Evolutionary conservation across 2,888 invertebrate genomes (phyloP).

Genomic region (Idaea dimidiata): DNA sequence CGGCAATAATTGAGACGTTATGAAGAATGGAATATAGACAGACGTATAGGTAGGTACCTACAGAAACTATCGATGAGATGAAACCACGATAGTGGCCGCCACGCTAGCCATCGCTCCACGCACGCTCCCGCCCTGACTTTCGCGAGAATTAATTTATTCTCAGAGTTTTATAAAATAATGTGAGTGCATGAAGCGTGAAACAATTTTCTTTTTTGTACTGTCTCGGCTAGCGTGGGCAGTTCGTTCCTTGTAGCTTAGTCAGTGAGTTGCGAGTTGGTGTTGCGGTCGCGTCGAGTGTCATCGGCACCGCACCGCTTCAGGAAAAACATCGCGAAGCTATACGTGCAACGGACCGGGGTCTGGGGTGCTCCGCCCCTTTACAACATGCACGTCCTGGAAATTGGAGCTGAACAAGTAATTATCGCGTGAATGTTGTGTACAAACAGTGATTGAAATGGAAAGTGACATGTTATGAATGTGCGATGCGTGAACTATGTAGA

Average conservation of each 20-base stretch:
- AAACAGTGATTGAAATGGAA: constrained; percentile 41
- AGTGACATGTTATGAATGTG: constrained; percentile 36
- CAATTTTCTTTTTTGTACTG: constrained; percentile 73
- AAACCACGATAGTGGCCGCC: constrained; percentile 64
- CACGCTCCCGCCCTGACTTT: constrained; percentile 64
- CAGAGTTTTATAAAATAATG: constrained; percentile 70
- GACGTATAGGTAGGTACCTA: constrained; percentile 19
- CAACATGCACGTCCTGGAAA: constrained; percentile 76
- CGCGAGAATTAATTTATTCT: constrained; percentile 73
- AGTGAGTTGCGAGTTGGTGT: constrained; percentile 55
- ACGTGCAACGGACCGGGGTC: constrained; percentile 35
- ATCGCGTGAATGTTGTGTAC: constrained; percentile 37
- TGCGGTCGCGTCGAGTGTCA: constrained; percentile 48
- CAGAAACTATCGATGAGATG: constrained; percentile 68
- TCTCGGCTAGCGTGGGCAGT: constrained; percentile 39
- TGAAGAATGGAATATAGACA: constrained; percentile 28
- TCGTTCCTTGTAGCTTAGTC: constrained; percentile 44
- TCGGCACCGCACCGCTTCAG: constrained; percentile 10
- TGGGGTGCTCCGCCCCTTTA: constrained; percentile 42
- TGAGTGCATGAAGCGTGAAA: constrained; percentile 76
- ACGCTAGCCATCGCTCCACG: constrained; percentile 54
- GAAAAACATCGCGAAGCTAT: background rate
- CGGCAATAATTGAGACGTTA: constrained; percentile 53
- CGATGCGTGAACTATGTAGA: constrained; percentile 12
- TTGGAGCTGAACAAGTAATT: constrained; percentile 76